Percentiles rank a stretch among this genome's conserved stretches.
phyloP scores from a whole-genome alignment of 2,797 vertebrate genomes.

The Semaprochilodus insignis region DNA sequence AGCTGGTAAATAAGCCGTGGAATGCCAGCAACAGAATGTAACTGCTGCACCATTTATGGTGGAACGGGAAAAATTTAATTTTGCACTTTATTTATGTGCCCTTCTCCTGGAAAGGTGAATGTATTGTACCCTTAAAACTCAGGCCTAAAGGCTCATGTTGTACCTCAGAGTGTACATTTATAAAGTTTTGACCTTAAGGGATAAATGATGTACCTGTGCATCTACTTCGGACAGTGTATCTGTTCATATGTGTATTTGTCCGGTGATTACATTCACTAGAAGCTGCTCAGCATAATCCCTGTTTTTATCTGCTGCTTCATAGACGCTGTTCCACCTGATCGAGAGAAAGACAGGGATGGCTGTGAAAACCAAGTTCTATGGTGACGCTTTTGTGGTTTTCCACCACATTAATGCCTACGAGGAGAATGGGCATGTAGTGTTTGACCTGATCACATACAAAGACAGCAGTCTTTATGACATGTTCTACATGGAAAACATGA shows the following conservation, averaged over 20 bases:
- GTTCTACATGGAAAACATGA: conserved; percentile 89
- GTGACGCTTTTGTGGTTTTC: conserved; percentile 85
- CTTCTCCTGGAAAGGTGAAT: too few species aligned
- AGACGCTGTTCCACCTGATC: conserved; percentile 90
- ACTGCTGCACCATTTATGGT: too few species aligned
- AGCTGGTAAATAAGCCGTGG: too few species aligned
- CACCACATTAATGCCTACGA: conserved; percentile 96
- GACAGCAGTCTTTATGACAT: conserved; percentile 88
- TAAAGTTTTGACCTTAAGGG: too few species aligned
- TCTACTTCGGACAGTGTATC: too few species aligned
- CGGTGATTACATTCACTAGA: not conserved
- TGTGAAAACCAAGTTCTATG: conserved; percentile 75
- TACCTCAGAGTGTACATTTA: too few species aligned
- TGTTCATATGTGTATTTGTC: not conserved
- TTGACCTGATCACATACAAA: conserved; percentile 86
- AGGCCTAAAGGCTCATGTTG: too few species aligned
- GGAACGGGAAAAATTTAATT: too few species aligned
- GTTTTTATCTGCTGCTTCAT: conserved; percentile 57
- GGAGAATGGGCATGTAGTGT: conserved; percentile 83
- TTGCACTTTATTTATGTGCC: too few species aligned
- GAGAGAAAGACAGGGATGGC: conserved; percentile 83
- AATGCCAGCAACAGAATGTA: too few species aligned
- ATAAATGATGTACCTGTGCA: too few species aligned
- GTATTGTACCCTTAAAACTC: too few species aligned
- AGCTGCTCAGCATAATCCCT: not conserved